Evolutionary conservation across 2,113 vertebrate genomes (phyloP).

Genomic region (Oryzias melastigma): DNA sequence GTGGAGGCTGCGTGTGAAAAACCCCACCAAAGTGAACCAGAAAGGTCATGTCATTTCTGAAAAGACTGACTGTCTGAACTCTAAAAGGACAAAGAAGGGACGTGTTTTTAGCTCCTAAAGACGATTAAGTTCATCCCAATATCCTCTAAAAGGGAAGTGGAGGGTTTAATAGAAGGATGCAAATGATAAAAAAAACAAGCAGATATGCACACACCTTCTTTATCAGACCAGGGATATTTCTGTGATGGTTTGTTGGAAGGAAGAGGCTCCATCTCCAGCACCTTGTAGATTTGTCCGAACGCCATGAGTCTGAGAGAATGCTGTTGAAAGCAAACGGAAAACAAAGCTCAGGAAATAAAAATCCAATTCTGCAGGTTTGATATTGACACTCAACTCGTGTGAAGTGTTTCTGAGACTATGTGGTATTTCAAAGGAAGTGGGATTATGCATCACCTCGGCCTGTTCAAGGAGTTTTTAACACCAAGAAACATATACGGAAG

Average conservation of each 20-base stretch:
- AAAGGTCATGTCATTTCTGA: constrained; percentile 34
- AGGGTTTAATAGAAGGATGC: neutral
- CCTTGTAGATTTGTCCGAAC: constrained; percentile 98
- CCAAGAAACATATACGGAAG: no score
- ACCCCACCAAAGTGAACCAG: neutral
- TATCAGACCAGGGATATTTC: constrained; percentile 96
- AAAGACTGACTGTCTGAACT: constrained; percentile 5
- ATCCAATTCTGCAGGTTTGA: neutral
- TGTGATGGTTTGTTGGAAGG: constrained; percentile 96
- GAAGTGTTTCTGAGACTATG: no score
- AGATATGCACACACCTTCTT: constrained; percentile 84
- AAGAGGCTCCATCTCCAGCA: constrained; percentile 97
- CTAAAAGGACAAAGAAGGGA: neutral
- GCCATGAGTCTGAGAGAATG: constrained; percentile 93
- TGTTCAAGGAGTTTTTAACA: no score
- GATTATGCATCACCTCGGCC: no score
- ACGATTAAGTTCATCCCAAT: no score
- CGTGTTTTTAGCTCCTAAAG: no score
- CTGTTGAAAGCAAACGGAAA: constrained; percentile 70
- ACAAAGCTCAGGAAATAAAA: constrained; percentile 22
- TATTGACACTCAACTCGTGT: neutral
- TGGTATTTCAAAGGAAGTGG: no score
- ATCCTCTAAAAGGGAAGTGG: no score
- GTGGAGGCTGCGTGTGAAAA: constrained; percentile 1
- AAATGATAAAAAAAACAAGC: neutral